A percentile compares a stretch with the other conserved stretches of the same genome.
Conservation (phyloP, 2,888 invertebrate species). For the Polietes domitor region DNA sequence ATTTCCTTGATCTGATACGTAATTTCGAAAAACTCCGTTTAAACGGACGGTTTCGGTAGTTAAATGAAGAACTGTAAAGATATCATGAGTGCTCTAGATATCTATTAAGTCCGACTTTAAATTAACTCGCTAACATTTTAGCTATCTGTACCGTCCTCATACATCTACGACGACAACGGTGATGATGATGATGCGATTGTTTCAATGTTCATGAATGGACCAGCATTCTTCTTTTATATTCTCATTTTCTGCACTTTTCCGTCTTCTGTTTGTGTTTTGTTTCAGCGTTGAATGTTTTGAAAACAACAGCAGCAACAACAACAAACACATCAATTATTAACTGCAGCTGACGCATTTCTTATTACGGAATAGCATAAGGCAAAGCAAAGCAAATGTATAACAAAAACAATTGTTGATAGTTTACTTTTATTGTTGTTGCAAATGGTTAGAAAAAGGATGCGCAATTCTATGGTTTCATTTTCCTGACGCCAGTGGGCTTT, state of each 20-base stretch:
- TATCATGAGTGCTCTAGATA: too few species aligned
- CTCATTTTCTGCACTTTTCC: slow-evolving; percentile 9
- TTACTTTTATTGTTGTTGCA: neutral
- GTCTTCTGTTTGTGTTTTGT: slow-evolving; percentile 24
- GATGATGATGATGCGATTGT: slow-evolving; percentile 13
- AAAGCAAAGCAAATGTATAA: slow-evolving; percentile 5
- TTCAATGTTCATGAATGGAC: neutral
- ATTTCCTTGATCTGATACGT: too few species aligned
- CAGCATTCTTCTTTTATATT: neutral
- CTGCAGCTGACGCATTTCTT: slow-evolving; percentile 66
- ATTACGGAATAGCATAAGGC: slow-evolving; percentile 4
- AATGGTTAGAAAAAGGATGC: neutral
- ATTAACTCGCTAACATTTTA: too few species aligned
- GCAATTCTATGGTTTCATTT: neutral
- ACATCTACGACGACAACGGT: neutral
- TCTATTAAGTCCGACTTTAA: too few species aligned
- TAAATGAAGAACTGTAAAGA: too few species aligned
- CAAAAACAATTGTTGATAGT: slow-evolving; percentile 18
- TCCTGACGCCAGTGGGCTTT: neutral
- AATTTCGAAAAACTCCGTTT: too few species aligned
- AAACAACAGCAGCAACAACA: neutral
- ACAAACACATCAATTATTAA: slow-evolving; percentile 44
- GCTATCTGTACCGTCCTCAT: neutral
- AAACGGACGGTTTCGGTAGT: too few species aligned
- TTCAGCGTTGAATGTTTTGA: neutral